Evolutionary conservation across 1,140 invertebrate genomes (phyloP), one percentile per base, ranked within the genome.

Genomic region (Dolichoris vasculosae): DNA sequence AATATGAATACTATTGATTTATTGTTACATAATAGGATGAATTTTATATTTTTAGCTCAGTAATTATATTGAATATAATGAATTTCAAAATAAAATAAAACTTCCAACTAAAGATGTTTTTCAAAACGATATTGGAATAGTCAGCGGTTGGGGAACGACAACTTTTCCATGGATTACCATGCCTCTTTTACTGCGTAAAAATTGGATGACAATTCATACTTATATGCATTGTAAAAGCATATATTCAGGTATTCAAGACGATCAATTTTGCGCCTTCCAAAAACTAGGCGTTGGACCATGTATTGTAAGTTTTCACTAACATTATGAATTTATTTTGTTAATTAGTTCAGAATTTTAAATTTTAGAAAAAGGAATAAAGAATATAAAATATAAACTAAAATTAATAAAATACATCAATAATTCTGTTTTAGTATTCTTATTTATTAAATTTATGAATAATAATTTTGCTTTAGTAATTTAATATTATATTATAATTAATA

Each of bases 261-360:
- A 64, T 55, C 43, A 82, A n/a, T 43, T 82, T 63, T 82, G 80
- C 30, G 80, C 35, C n/a, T 35, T 43, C 13, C 38, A 38, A 51
- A 30, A n/a, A 0, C 0, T 7, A 51, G 63, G 40, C 2, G 17
- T 40, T n/a, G 64, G 46, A 13, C n/a, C 20, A 38, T 82, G 80
- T 38, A 43, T 82, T 38, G 80, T 82, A 82, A 51, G 46, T 77
- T 26, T 43, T 69, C 2, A n/a, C n/a, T 32, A 64, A 6, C 20
- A 32, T 59, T 59, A 59, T 9, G 8, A 17, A 9, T 51, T 9
- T 17, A 51, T 51, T 51, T 51, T 51, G 8, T 9, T 9, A 17
- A 8, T 51, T 51, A 8, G 48, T 51, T 51, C 48, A 51, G n/a
- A n/a, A n/a, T n/a, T n/a, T n/a, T n/a, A n/a, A n/a, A n/a, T n/a